Conservation (phyloP, 1,140 invertebrate genomes). For the Dinothrombium tinctorium region DNA sequence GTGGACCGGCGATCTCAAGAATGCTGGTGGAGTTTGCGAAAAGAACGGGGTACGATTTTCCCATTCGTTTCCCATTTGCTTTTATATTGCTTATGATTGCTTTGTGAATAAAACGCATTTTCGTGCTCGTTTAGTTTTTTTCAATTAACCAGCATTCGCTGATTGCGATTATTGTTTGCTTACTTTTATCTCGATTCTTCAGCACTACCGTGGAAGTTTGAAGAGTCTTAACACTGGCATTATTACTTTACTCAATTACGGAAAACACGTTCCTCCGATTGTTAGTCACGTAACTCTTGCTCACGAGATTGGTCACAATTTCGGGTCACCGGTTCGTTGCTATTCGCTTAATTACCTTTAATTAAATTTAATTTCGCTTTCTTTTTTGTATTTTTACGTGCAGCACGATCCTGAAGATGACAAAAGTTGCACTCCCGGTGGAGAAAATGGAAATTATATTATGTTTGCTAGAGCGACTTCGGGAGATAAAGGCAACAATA, state of each 20-base stretch:
- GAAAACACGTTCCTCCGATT: constrained; percentile 87
- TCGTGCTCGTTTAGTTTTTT: not conserved
- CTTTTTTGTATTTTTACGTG: constrained; percentile 7
- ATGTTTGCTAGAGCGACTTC: constrained; percentile 46
- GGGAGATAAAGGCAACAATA: constrained; percentile 86
- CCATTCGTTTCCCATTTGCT: constrained; percentile 2
- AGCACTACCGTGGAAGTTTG: constrained; percentile 78
- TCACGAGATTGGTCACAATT: constrained; percentile 98
- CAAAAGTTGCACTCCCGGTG: constrained; percentile 51
- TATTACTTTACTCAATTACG: constrained; percentile 91
- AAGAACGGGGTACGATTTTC: constrained; percentile 51
- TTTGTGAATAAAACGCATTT: not conserved
- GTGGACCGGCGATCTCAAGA: constrained; percentile 85
- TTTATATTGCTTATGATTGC: not conserved
- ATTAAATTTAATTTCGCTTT: not conserved
- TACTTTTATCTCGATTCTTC: constrained; percentile 21
- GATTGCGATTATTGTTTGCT: constrained; percentile 2
- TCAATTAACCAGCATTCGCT: not conserved
- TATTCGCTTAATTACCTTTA: constrained; percentile 20
- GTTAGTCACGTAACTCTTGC: constrained; percentile 97
- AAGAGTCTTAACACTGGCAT: constrained; percentile 95
- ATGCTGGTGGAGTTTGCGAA: constrained; percentile 77
- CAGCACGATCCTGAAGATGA: constrained; percentile 71
- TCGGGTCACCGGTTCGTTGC: constrained; percentile 93
- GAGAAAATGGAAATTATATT: constrained; percentile 42